Evolutionary conservation across 2,888 invertebrate species (phyloP).

Genomic region (Sinopyrophorus schimmeli): DNA sequence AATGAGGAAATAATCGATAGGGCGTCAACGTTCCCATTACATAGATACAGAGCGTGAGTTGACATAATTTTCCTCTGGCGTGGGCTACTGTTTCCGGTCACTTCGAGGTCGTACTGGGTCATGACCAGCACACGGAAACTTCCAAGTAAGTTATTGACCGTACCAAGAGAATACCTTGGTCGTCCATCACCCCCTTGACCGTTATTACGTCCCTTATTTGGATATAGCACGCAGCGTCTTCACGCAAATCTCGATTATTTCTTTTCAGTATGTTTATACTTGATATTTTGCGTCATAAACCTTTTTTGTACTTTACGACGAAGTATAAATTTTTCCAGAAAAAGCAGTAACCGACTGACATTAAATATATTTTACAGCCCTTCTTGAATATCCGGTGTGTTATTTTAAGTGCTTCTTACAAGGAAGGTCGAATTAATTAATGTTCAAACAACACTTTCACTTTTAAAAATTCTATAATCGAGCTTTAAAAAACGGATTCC

Average conservation of each 20-base stretch:
- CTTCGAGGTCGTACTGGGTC: slow-evolving; percentile 36
- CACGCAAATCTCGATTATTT: slow-evolving; percentile 12
- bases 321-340: too few species aligned
- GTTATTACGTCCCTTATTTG: slow-evolving; percentile 20
- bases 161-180: slow-evolving; percentile 23
- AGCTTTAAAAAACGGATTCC: too few species aligned
- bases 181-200: slow-evolving; percentile 22
- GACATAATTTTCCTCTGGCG: slow-evolving; percentile 36
- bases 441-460: too few species aligned
- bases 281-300: too few species aligned
- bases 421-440: too few species aligned
- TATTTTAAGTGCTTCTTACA: too few species aligned
- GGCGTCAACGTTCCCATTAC: slow-evolving; percentile 34
- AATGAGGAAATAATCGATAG: slow-evolving; percentile 31
- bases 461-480: too few species aligned
- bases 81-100: slow-evolving; percentile 35
- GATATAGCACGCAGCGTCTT: slow-evolving; percentile 18
- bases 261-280: too few species aligned
- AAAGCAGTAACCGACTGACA: too few species aligned
- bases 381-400: too few species aligned
- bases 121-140: slow-evolving; percentile 34
- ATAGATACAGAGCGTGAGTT: slow-evolving; percentile 36
- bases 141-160: slow-evolving; percentile 28
- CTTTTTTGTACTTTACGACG: too few species aligned
- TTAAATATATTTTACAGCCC: too few species aligned